phyloP scores from a whole-genome alignment of 2,888 invertebrate genomes.

The Horisme vitalbata region DNA sequence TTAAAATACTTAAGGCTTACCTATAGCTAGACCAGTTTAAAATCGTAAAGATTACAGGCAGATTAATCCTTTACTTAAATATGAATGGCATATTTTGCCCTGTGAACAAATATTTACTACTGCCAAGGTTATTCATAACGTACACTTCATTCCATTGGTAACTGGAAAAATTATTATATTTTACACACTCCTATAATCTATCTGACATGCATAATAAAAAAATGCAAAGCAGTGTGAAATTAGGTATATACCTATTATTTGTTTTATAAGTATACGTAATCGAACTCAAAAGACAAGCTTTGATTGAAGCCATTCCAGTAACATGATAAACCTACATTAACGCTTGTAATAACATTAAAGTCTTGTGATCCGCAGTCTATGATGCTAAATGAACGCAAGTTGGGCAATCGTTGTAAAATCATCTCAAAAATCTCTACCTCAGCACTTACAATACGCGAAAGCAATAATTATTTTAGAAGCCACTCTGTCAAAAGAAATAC shows the following conservation, averaged over 20 bases:
- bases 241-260: slow-evolving; percentile 53
- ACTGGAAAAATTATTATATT: slow-evolving; percentile 40
- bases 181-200: slow-evolving; percentile 74
- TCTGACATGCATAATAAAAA: slow-evolving; percentile 78
- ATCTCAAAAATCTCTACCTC: slow-evolving; percentile 60
- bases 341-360: slow-evolving; percentile 59
- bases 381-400: slow-evolving; percentile 67
- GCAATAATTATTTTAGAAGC: slow-evolving; percentile 70
- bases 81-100: slow-evolving; percentile 2
- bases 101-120: slow-evolving; percentile 2
- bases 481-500: slow-evolving; percentile 63
- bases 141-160: slow-evolving; percentile 24
- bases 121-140: slow-evolving; percentile 4
- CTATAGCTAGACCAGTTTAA: too few species aligned
- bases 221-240: slow-evolving; percentile 79
- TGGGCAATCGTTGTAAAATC: slow-evolving; percentile 55
- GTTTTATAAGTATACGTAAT: slow-evolving; percentile 50
- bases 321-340: slow-evolving; percentile 57
- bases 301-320: slow-evolving; percentile 79
- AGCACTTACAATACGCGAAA: slow-evolving; percentile 73
- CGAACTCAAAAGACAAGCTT: slow-evolving; percentile 74
- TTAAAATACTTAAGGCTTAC: too few species aligned
- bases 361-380: slow-evolving; percentile 70
- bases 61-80: neutral
- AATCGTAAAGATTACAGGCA: neutral